These are phyloP conservation scores for Melanotaenia parkinsoni DNA, from an alignment of 2,797 vertebrate genomes.

Conservation along the genomic window DNA sequence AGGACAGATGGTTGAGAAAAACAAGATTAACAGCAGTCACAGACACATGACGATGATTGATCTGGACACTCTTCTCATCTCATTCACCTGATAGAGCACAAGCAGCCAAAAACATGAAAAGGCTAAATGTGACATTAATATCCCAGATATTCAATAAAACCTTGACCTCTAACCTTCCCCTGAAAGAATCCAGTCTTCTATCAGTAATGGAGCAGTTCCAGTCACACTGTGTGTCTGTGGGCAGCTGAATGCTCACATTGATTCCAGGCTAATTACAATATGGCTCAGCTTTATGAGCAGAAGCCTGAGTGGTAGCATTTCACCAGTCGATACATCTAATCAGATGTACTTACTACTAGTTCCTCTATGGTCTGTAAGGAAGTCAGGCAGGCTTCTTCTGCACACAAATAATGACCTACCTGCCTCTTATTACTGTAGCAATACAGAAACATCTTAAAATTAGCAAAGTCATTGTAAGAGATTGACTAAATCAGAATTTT, in stretches of 20 bases:
- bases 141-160: constrained; percentile 11
- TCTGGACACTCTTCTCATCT: constrained; percentile 19
- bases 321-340: constrained; percentile 63
- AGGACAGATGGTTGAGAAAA: constrained; percentile 23
- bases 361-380: constrained; percentile 48
- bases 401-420: constrained; percentile 24
- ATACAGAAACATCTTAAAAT: too few species aligned
- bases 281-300: constrained; percentile 62
- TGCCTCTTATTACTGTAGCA: constrained; percentile 21
- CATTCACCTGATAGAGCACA: constrained; percentile 24
- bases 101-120: constrained; percentile 28
- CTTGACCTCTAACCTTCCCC: constrained; percentile 33
- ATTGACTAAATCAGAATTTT: too few species aligned
- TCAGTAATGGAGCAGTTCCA: constrained; percentile 11
- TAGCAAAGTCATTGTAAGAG: too few species aligned
- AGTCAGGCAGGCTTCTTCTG: constrained; percentile 26
- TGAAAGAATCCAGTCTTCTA: constrained; percentile 12
- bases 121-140: constrained; percentile 25
- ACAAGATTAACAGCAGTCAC: constrained; percentile 38
- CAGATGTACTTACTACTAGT: constrained; percentile 53
- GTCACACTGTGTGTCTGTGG: constrained; percentile 25
- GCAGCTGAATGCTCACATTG: constrained; percentile 42
- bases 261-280: constrained; percentile 63
- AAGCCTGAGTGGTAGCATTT: constrained; percentile 63
- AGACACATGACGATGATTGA: constrained; percentile 38